A percentile compares a stretch with the other conserved stretches of the same genome.
phyloP scores from a whole-genome alignment of 2,113 vertebrate species.

The Nothobranchius kuhntae region DNA sequence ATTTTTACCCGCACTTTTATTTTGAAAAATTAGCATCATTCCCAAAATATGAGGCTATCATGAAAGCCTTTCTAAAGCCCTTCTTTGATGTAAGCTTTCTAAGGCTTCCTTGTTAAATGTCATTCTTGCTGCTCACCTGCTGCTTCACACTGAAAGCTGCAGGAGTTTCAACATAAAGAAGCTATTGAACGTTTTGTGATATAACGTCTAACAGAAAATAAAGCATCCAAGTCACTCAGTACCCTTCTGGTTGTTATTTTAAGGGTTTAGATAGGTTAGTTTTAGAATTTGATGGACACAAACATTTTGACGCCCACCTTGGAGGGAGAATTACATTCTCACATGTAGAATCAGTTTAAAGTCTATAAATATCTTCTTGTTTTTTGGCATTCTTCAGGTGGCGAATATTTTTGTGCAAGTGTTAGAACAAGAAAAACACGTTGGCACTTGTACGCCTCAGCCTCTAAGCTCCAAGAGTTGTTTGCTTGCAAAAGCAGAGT shows the following conservation, averaged over 20 bases:
- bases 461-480: neutral
- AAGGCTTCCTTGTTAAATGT: neutral
- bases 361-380: constrained; percentile 21
- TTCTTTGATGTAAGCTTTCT: neutral
- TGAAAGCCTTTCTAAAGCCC: neutral
- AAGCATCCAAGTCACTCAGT: neutral
- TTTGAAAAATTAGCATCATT: neutral
- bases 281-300: constrained; percentile 4
- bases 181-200: neutral
- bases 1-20: neutral
- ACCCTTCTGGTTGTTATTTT: neutral
- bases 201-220: neutral
- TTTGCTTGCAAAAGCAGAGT: constrained; percentile 20
- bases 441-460: constrained; percentile 9
- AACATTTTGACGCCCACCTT: constrained; percentile 11
- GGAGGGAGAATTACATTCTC: neutral
- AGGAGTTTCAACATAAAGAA: neutral
- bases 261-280: neutral
- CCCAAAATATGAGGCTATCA: neutral
- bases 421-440: constrained; percentile 19
- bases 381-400: constrained; percentile 6
- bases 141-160: neutral
- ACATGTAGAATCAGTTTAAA: constrained; percentile 1
- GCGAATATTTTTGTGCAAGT: neutral
- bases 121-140: neutral